Evolutionary conservation across 2,888 invertebrate genomes (phyloP).

Genomic region (Epinotia nisella): DNA sequence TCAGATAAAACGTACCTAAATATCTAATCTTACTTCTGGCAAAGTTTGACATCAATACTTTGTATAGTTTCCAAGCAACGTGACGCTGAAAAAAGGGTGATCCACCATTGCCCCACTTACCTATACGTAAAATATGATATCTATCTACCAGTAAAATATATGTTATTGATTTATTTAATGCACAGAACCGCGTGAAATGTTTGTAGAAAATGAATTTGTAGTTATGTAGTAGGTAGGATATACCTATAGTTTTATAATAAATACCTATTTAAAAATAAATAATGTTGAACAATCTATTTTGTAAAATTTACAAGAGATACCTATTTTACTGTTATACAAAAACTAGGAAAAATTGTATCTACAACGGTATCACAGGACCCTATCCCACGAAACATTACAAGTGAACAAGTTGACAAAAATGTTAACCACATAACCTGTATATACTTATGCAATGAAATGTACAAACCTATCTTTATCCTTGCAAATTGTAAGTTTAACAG

Average conservation of each 20-base stretch:
- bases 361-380: background rate
- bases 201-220: constrained; percentile 21
- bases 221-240: background rate
- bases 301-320: constrained; percentile 20
- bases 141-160: too few relatives aligned
- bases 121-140: constrained; percentile 26
- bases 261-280: background rate
- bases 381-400: background rate
- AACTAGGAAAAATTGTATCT: background rate
- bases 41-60: too few relatives aligned
- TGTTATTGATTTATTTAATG: too few relatives aligned
- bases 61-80: too few relatives aligned
- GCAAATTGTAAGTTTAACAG: background rate
- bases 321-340: constrained; percentile 13
- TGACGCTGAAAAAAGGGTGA: too few relatives aligned
- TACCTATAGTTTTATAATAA: background rate
- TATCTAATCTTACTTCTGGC: too few relatives aligned
- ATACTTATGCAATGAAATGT: background rate
- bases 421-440: too few relatives aligned
- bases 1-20: too few relatives aligned
- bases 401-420: background rate
- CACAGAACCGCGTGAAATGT: too few relatives aligned
- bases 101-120: too few relatives aligned
- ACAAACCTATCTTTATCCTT: background rate
- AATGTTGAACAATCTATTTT: constrained; percentile 21